Conservation (phyloP, 2,888 invertebrate species). For the Drosophila neotestacea region DNA sequence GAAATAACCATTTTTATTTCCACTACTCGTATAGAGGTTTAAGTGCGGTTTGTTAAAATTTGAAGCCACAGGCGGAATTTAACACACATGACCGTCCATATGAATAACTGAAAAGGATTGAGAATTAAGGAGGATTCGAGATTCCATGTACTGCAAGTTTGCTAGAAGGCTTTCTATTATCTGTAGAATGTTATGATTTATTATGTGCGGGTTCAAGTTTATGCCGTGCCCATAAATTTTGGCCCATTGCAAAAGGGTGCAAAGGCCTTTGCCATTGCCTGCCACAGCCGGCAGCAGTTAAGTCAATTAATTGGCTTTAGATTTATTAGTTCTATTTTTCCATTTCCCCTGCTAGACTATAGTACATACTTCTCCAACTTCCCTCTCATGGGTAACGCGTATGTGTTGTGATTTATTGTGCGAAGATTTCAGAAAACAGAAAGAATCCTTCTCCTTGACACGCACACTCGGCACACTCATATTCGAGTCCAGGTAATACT, state of each 20-base stretch:
- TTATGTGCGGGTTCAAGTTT: slow-evolving; percentile 78
- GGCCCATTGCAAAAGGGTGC: slow-evolving; percentile 43
- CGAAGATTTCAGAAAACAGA: slow-evolving; percentile 48
- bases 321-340: slow-evolving; percentile 72
- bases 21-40: slow-evolving; percentile 23
- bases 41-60: slow-evolving; percentile 55
- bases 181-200: slow-evolving; percentile 76
- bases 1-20: slow-evolving; percentile 33
- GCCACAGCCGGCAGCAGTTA: slow-evolving; percentile 70
- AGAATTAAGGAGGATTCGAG: slow-evolving; percentile 14
- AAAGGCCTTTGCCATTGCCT: slow-evolving; percentile 33
- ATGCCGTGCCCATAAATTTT: slow-evolving; percentile 71
- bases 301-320: slow-evolving; percentile 78
- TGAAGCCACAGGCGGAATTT: slow-evolving; percentile 46
- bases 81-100: not conserved
- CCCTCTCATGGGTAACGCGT: slow-evolving; percentile 13
- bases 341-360: slow-evolving; percentile 8
- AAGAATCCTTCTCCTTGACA: slow-evolving; percentile 49
- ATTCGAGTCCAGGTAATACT: slow-evolving; percentile 36
- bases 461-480: slow-evolving; percentile 25
- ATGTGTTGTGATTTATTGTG: slow-evolving; percentile 75
- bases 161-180: slow-evolving; percentile 71
- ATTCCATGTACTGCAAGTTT: slow-evolving; percentile 29
- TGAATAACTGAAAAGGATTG: slow-evolving; percentile 29
- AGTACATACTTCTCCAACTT: not conserved